A percentile compares a stretch with the other conserved stretches of the same genome.
These are phyloP conservation scores for Tursiops truncatus DNA, from an alignment of 2,113 vertebrate species.

Conservation along the genomic window DNA sequence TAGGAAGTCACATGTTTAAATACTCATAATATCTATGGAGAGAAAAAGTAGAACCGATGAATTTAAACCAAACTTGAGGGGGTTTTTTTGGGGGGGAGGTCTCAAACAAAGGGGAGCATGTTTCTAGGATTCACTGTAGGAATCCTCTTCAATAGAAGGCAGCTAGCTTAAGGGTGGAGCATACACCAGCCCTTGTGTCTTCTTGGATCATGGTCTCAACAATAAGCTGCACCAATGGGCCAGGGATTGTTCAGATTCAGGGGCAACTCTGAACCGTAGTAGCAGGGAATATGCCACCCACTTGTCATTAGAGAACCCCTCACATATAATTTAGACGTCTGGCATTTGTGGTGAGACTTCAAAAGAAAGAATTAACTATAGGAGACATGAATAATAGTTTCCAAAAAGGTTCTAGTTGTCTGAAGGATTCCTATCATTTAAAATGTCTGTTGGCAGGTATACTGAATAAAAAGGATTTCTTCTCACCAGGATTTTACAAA, in stretches of 20 bases:
- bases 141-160: neutral
- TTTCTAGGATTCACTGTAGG: neutral
- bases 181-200: neutral
- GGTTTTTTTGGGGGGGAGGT: neutral
- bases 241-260: neutral
- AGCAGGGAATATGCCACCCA: neutral
- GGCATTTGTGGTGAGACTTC: neutral
- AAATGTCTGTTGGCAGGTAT: neutral
- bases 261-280: neutral
- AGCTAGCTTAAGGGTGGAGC: neutral
- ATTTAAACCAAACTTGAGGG: neutral
- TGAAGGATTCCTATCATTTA: constrained; percentile 25
- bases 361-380: neutral
- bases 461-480: constrained; percentile 8
- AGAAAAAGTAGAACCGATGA: neutral
- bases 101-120: neutral
- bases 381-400: neutral
- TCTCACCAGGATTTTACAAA: neutral
- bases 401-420: neutral
- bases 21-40: neutral
- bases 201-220: neutral
- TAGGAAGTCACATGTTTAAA: neutral
- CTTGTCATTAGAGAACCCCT: neutral
- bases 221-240: neutral
- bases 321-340: neutral